Base-by-base conservation (phyloP, 53 echinoderm and acorn worm genomes). In the Astropecten irregularis region DNA sequence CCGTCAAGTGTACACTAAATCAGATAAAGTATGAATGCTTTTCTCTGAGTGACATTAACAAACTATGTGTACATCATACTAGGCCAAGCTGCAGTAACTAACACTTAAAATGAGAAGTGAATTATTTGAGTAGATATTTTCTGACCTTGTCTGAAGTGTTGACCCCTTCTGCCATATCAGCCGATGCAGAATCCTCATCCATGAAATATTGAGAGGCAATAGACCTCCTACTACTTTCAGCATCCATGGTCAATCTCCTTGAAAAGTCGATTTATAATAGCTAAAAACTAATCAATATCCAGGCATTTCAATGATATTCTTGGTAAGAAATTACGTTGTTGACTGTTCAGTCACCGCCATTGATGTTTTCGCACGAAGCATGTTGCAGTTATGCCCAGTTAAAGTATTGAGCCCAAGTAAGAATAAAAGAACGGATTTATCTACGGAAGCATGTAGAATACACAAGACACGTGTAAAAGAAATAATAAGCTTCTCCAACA, bases 201-300 rank as follows among this genome's bases (percentile, higher is more conserved):
- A 86, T 76, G 68, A 94, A 97, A 83, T 92, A 97, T 40, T 97
- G 99, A 40, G 94, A 94, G 8, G 99, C 99, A 61, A 97, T 92
- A 18, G 99, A 97, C 37, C 91, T 77, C 49, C 94, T 85, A 47
- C 89, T 92, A 60, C 83, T 86, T 46, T 73, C 86, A 0, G 79
- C 60, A 62, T 79, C 79, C 79, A 79, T 79, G 62, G 62, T 48
- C 29, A 28, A 60, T 60, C 16, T 47, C 31, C 23, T 38, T 16
- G 2, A 26, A 3, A 46, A 25, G 28, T 18, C 13, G 58, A 14
- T 26, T 40, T 40, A 39, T 22, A 76, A 26, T 4, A 26, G 33
- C 14, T 28, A n/a, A n/a, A n/a, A n/a, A n/a, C n/a, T n/a, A n/a
- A n/a, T n/a, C n/a, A n/a, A n/a, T n/a, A n/a, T n/a, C n/a, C n/a